A percentile compares a stretch with the other conserved stretches of the same genome.
These are phyloP conservation scores for Acanthoscelides obtectus DNA, from an alignment of 2,888 invertebrate genomes.

Conservation along the genomic window DNA sequence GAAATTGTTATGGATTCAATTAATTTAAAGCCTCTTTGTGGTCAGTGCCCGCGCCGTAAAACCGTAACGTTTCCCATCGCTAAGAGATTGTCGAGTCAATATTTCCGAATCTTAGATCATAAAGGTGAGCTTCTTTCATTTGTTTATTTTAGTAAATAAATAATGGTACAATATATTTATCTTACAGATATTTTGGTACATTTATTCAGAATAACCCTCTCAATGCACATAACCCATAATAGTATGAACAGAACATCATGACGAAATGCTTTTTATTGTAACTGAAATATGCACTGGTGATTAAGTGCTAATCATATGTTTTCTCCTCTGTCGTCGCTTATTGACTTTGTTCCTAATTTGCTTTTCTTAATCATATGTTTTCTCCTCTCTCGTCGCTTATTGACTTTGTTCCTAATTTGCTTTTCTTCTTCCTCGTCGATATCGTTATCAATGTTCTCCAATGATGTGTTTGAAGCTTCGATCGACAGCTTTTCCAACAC, in stretches of 20 bases:
- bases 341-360: too few species aligned
- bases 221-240: conserved; percentile 11
- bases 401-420: conserved; percentile 21
- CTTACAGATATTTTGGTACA: conserved; percentile 14
- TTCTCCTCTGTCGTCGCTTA: conserved; percentile 28
- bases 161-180: conserved; percentile 15
- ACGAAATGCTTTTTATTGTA: not conserved
- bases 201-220: conserved; percentile 9
- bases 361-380: conserved; percentile 22
- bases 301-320: conserved; percentile 19
- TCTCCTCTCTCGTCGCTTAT: conserved; percentile 27
- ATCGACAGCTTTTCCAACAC: conserved; percentile 6
- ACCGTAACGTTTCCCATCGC: too few species aligned
- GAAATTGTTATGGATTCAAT: too few species aligned
- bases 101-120: too few species aligned
- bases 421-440: conserved; percentile 20
- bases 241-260: conserved; percentile 5
- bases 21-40: too few species aligned
- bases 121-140: conserved; percentile 1
- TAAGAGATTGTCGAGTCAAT: too few species aligned
- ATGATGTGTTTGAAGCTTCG: not conserved
- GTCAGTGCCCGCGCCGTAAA: too few species aligned
- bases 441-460: conserved; percentile 10
- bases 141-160: conserved; percentile 16
- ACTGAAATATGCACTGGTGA: not conserved